phyloP scores from a whole-genome alignment of 2,113 vertebrate genomes.

The Sander vitreus region DNA sequence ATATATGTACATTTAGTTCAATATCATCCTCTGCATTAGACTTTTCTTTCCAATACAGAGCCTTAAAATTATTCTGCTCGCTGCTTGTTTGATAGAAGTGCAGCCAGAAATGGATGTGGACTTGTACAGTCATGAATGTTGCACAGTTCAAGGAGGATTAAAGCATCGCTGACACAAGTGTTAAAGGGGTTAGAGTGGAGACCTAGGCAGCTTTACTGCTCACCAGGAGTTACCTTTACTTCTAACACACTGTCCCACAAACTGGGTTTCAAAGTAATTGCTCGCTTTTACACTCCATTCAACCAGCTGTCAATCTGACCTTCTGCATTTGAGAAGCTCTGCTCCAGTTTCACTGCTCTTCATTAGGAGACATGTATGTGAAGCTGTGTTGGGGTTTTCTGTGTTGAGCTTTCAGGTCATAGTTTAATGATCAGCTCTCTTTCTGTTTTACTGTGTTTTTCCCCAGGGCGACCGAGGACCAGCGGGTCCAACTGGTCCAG shows the following conservation, averaged over 20 bases:
- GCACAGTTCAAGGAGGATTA: slow-evolving; percentile 16
- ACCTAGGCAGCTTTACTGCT: slow-evolving; percentile 15
- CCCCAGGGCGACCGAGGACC: slow-evolving; percentile 94
- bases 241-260: slow-evolving; percentile 43
- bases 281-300: slow-evolving; percentile 26
- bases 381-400: slow-evolving; percentile 10
- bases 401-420: slow-evolving; percentile 45
- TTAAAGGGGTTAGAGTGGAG: slow-evolving; percentile 24
- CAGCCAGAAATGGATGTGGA: neutral
- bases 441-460: slow-evolving; percentile 44
- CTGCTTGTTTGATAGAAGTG: neutral
- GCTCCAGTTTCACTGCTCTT: slow-evolving; percentile 56
- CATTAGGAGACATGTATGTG: slow-evolving; percentile 21
- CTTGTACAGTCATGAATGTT: slow-evolving; percentile 44
- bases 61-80: slow-evolving; percentile 20
- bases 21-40: slow-evolving; percentile 15
- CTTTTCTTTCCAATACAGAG: slow-evolving; percentile 41
- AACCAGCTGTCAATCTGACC: slow-evolving; percentile 48
- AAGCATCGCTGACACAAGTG: slow-evolving; percentile 24
- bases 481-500: slow-evolving; percentile 90
- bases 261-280: slow-evolving; percentile 46
- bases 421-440: slow-evolving; percentile 44
- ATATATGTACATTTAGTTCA: slow-evolving; percentile 52
- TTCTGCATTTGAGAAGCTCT: slow-evolving; percentile 32
- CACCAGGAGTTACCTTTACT: slow-evolving; percentile 24